A percentile compares a stretch with the other conserved stretches of the same genome.
These are phyloP conservation scores for Trogon surrucura DNA, from an alignment of 2,113 vertebrate species.

Conservation along the genomic window DNA sequence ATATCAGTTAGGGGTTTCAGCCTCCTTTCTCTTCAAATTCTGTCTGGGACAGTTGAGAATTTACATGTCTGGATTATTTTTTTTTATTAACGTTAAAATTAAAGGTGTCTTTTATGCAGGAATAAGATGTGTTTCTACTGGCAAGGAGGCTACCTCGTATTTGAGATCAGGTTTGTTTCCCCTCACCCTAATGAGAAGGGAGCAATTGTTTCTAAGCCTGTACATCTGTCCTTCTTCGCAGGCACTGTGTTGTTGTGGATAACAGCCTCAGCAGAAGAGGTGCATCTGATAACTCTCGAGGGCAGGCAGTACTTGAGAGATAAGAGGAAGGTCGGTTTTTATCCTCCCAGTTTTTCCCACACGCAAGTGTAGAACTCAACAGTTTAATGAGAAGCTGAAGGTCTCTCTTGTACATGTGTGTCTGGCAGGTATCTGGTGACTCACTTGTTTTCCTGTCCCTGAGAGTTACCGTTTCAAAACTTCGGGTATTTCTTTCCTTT, in stretches of 20 bases:
- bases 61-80: background rate
- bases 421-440: background rate
- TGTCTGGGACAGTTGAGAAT: background rate
- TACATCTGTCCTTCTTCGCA: background rate
- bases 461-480: background rate
- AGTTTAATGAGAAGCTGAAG: background rate
- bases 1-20: background rate
- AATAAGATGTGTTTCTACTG: accelerated
- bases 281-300: background rate
- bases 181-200: background rate
- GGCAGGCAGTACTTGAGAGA: background rate
- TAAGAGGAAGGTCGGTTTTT: background rate
- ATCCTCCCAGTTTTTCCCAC: background rate
- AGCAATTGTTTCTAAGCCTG: background rate
- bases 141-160: accelerated
- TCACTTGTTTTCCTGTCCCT: background rate
- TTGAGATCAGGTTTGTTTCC: background rate
- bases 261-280: background rate
- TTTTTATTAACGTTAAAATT: background rate
- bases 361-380: background rate
- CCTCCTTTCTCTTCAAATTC: background rate
- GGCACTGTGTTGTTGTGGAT: background rate
- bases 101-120: background rate
- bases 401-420: background rate
- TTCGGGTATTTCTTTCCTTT: background rate